These are phyloP conservation scores for Philereme transversata DNA, from an alignment of 2,888 invertebrate species.

Conservation along the genomic window DNA sequence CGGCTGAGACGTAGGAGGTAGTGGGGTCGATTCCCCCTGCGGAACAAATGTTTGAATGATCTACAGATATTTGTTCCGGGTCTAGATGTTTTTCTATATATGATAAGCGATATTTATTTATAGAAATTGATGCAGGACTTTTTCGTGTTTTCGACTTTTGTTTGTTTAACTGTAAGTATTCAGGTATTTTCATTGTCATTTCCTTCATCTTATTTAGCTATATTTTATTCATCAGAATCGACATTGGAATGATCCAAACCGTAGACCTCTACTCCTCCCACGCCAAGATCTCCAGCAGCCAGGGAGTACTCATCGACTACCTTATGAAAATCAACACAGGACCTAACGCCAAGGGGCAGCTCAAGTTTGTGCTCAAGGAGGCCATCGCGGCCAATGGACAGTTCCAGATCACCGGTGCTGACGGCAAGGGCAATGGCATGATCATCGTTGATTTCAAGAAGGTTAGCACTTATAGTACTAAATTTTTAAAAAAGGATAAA, in stretches of 20 bases:
- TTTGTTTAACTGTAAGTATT: too few species aligned
- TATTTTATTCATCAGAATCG: slow-evolving; percentile 58
- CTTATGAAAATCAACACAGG: slow-evolving; percentile 75
- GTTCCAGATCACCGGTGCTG: slow-evolving; percentile 83
- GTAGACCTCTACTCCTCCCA: slow-evolving; percentile 76
- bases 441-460: slow-evolving; percentile 84
- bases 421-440: slow-evolving; percentile 86
- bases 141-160: too few species aligned
- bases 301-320: slow-evolving; percentile 82
- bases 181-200: too few species aligned
- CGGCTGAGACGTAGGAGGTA: too few species aligned
- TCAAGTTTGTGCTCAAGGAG: slow-evolving; percentile 86
- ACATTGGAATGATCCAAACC: slow-evolving; percentile 73
- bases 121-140: too few species aligned
- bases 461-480: slow-evolving; percentile 44
- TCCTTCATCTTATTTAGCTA: not conserved
- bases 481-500: too few species aligned
- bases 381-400: slow-evolving; percentile 85
- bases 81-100: too few species aligned
- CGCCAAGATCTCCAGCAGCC: slow-evolving; percentile 71
- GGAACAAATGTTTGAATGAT: too few species aligned
- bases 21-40: too few species aligned
- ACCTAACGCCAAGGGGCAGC: slow-evolving; percentile 67
- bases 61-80: too few species aligned
- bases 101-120: too few species aligned